A percentile compares a stretch with the other conserved stretches of the same genome.
Conservation (phyloP, 2,797 vertebrate genomes). For the Dermochelys coriacea region DNA sequence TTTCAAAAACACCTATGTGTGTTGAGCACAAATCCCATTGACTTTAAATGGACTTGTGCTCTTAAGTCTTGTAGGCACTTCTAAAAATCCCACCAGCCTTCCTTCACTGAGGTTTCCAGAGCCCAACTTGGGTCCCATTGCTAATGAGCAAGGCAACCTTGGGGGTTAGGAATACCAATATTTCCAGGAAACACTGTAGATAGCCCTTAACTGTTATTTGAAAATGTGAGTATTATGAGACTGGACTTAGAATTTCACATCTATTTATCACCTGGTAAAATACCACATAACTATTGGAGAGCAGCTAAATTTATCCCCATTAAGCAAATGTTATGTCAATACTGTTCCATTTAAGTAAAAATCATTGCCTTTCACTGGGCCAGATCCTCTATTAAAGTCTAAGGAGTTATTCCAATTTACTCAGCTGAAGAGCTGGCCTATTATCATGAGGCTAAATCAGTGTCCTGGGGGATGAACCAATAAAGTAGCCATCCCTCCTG, state of each 20-base stretch:
- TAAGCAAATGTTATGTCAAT: conserved; percentile 16
- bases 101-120: conserved; percentile 51
- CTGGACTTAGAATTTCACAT: background rate
- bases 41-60: conserved; percentile 43
- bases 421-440: background rate
- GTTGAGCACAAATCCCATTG: background rate
- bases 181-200: background rate
- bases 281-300: conserved; percentile 15
- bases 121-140: background rate
- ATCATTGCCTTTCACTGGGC: background rate
- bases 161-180: background rate
- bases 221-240: background rate
- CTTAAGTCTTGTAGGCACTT: conserved; percentile 26
- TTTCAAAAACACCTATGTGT: background rate
- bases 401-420: conserved; percentile 24
- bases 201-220: background rate
- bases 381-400: background rate
- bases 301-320: conserved; percentile 6
- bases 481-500: background rate
- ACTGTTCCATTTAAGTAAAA: conserved; percentile 47
- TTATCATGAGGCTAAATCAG: background rate
- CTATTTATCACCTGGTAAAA: conserved; percentile 45
- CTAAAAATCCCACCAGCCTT: conserved; percentile 24
- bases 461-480: background rate
- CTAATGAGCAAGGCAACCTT: background rate